Conservation (phyloP, 2,888 invertebrate species). For the Drosophila quinaria region DNA sequence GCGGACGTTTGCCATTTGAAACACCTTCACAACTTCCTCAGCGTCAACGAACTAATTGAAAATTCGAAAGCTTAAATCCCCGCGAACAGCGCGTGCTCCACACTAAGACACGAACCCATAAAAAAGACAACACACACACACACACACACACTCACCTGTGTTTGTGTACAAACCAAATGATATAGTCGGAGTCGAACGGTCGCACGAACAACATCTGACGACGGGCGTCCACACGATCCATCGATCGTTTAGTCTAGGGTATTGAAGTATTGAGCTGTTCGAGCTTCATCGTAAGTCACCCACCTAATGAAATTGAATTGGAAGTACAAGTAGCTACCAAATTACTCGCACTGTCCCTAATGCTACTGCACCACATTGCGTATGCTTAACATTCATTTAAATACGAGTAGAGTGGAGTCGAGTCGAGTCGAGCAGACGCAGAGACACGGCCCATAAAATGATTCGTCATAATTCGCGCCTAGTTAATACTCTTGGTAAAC, state of each 20-base stretch:
- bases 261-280: constrained; percentile 62
- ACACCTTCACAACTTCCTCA: constrained; percentile 79
- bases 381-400: constrained; percentile 58
- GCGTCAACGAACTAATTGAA: constrained; percentile 80
- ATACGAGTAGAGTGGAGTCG: constrained; percentile 18
- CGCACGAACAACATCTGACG: constrained; percentile 54
- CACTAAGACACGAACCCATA: constrained; percentile 37
- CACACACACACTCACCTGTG: constrained; percentile 1
- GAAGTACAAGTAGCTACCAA: constrained; percentile 20
- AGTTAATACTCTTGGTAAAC: constrained; percentile 59
- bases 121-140: no score
- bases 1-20: constrained; percentile 59
- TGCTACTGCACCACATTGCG: constrained; percentile 52
- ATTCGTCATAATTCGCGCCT: constrained; percentile 72
- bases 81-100: constrained; percentile 70
- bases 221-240: constrained; percentile 61
- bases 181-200: constrained; percentile 31
- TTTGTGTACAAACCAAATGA: constrained; percentile 8
- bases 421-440: constrained; percentile 26
- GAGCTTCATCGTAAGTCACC: constrained; percentile 48
- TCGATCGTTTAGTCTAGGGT: constrained; percentile 56
- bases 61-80: constrained; percentile 77
- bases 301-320: constrained; percentile 44
- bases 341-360: constrained; percentile 1
- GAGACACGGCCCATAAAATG: constrained; percentile 23